Evolutionary conservation across 2,888 invertebrate genomes (phyloP), one percentile per base, ranked within the genome.

Genomic region (Lycophotia porphyrea): DNA sequence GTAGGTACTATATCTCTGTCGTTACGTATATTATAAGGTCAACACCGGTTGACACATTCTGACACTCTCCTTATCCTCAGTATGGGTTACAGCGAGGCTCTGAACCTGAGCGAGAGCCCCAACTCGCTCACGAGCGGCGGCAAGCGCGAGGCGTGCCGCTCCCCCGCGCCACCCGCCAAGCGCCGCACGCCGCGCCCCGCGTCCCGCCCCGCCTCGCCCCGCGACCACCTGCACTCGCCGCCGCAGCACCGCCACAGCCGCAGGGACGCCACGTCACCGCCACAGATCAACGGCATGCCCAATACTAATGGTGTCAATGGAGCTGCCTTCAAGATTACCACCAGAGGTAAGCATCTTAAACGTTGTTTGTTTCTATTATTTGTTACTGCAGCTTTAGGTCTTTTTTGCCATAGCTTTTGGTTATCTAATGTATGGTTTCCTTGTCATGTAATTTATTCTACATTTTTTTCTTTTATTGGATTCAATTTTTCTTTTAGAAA

Each of bases 251-350:
- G 80, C 83, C 71, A 88, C 89, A 65, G 88, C 79, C 74, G 80
- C 81, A 82, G 78, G 84, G 77, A 73, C 80, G 70, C 86, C 82
- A 73, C 76, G 67, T 85, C 84, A 2, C 87, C 84, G 79, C 74
- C 87, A n/a, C 90, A 89, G 77, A 83, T 89, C 78, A 91, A 90
- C 81, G 91, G 91, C 61, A 87, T 84, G 24, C 84, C 86, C n/a
- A 77, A 66, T 1, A 66, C 86, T 15, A 93, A 93, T 68, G 93
- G 93, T 9, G 91, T 93, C 31, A 92, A 96, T 74, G 97, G 97
- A 60, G 97, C 98, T 52, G 98, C 98, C 90, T 98, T 99, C 91
- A 99, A 98, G 95, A 98, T 99, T 88, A 98, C 98, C 84, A 98
- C 98, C 89, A 97, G 98, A 97, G 98, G 99, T 96, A 82, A 84